Evolutionary conservation across 2,888 invertebrate genomes (phyloP).

Genomic region (Agonopterix alstromeriana): DNA sequence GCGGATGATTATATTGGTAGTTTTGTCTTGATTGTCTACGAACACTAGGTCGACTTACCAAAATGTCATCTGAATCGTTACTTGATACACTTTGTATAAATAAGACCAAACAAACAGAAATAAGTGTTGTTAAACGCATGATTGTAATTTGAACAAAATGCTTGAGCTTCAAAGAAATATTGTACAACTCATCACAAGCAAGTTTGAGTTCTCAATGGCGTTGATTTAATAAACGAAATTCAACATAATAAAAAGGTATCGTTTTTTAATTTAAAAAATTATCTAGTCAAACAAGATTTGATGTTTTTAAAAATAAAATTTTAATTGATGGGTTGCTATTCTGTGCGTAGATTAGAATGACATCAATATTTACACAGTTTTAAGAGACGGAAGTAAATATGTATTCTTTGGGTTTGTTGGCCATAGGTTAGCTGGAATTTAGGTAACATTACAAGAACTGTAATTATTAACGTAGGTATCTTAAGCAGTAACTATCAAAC

Average conservation of each 20-base stretch:
- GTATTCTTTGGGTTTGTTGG: background rate
- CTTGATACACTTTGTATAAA: constrained; percentile 19
- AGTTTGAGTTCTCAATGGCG: constrained; percentile 47
- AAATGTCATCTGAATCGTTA: constrained; percentile 13
- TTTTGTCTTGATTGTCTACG: constrained; percentile 9
- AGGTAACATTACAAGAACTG: too few relatives aligned
- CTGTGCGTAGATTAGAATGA: constrained; percentile 15
- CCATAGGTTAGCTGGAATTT: too few relatives aligned
- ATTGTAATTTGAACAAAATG: constrained; percentile 17
- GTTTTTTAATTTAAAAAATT: too few relatives aligned
- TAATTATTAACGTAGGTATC: too few relatives aligned
- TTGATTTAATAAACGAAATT: constrained; percentile 25
- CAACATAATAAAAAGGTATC: too few relatives aligned
- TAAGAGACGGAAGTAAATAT: constrained; percentile 17
- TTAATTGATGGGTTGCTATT: too few relatives aligned
- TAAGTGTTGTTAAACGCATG: constrained; percentile 5
- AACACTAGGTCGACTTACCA: constrained; percentile 5
- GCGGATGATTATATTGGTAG: constrained; percentile 34
- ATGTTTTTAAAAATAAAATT: too few relatives aligned
- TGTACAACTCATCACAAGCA: constrained; percentile 36
- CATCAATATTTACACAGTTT: constrained; percentile 27
- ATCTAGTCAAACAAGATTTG: too few relatives aligned
- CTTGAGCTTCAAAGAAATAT: too few relatives aligned
- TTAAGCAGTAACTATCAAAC: too few relatives aligned
- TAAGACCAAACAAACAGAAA: constrained; percentile 2